Evolutionary conservation across 2,888 invertebrate species (phyloP).

Genomic region (Ditylenchus weischeri): DNA sequence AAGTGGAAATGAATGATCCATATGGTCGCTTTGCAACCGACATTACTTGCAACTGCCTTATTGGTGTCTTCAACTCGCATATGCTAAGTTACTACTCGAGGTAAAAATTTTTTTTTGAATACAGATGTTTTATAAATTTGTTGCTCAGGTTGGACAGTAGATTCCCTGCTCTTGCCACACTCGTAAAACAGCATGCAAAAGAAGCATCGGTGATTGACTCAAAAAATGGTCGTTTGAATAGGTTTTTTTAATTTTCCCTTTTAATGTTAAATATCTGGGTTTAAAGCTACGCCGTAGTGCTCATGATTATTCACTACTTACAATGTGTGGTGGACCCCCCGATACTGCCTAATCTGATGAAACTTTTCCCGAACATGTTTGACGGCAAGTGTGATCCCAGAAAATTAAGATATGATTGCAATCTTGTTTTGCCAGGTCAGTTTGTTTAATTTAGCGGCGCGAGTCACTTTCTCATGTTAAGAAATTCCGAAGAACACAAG

Average conservation of each 20-base stretch:
- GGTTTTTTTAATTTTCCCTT: conserved; percentile 22
- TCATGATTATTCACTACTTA: conserved; percentile 51
- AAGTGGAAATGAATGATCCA: conserved; percentile 15
- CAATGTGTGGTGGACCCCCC: conserved; percentile 51
- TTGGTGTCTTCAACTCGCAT: conserved; percentile 55
- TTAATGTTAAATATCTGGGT: too few species aligned
- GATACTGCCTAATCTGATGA: conserved; percentile 48
- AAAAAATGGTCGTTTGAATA: conserved; percentile 42
- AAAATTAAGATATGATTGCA: conserved; percentile 19
- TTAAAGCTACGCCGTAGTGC: conserved; percentile 48
- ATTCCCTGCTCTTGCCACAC: conserved; percentile 43
- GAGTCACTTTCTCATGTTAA: not conserved
- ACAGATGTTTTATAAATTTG: not conserved
- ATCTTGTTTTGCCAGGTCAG: conserved; percentile 12
- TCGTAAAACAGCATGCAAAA: conserved; percentile 54
- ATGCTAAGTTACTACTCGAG: conserved; percentile 50
- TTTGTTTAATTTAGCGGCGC: too few species aligned
- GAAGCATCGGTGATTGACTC: conserved; percentile 18
- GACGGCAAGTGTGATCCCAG: conserved; percentile 21
- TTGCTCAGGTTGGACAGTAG: conserved; percentile 43
- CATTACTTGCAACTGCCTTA: conserved; percentile 53
- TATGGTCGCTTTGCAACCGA: conserved; percentile 46
- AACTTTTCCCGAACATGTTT: conserved; percentile 32
- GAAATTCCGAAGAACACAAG: conserved; percentile 26
- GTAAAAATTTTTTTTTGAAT: not conserved